Evolutionary conservation across 2,888 invertebrate genomes (phyloP), one percentile per base, ranked within the genome.

Genomic region (Synanthedon andrenaeformis): DNA sequence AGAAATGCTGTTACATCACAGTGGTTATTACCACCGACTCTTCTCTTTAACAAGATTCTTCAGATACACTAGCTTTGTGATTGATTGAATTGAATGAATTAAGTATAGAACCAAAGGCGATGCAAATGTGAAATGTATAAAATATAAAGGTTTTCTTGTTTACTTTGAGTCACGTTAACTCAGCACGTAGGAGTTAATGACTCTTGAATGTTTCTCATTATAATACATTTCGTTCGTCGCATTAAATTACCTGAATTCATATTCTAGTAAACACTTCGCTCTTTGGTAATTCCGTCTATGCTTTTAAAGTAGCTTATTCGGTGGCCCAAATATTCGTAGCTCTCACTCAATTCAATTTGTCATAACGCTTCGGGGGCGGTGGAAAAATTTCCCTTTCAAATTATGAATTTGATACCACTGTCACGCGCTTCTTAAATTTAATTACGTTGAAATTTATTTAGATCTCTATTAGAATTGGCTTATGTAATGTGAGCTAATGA

Each of bases 301-400:
- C 50, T 51, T 54, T 56, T 54, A 45, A 45, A 12, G 45, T 42
- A 41, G 28, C 51, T 52, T 17, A 19, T 42, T 41, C 23, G 12
- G 13, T 14, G 45, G 14, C 14, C 45, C 45, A 62, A 66, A 71
- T 70, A 70, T 66, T 66, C 74, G 65, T 62, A 69, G 68, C 62
- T 72, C 72, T 13, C 6, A 35, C 35, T 63, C 75, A 74, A 82
- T 82, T 82, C 76, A 83, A 84, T 85, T 83, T 81, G 59, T 63
- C 62, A 62, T 65, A 71, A 65, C 76, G 76, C 76, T 77, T 59
- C 67, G 60, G 76, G 35, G 77, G 70, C 63, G 71, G 76, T 75
- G 78, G 10, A 81, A 83, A 83, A 82, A 77, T 79, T 77, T 80
- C 78, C 74, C 75, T 80, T 74, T 72, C 66, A 76, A 80, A 80